These are phyloP conservation scores for Rhinella marina DNA, from an alignment of 2,797 vertebrate genomes.

Conservation along the genomic window DNA sequence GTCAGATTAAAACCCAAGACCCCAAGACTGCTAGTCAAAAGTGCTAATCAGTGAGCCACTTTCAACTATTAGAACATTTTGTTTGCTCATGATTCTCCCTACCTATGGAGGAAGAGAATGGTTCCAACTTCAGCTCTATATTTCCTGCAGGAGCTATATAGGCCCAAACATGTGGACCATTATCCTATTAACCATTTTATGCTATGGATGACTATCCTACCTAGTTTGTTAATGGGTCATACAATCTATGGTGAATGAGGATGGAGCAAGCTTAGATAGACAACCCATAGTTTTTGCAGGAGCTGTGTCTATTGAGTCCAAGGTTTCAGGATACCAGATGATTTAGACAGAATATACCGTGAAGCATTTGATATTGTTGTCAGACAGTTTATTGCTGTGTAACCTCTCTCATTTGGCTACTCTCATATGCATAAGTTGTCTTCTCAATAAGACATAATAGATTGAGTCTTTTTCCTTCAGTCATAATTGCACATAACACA, in stretches of 20 bases:
- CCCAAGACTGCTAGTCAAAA: too few species aligned
- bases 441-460: not conserved
- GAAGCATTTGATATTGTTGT: not conserved
- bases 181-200: too few species aligned
- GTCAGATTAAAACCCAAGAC: too few species aligned
- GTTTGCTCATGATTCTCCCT: too few species aligned
- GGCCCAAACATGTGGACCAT: too few species aligned
- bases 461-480: not conserved
- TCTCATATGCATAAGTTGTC: not conserved
- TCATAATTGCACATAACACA: slow-evolving; percentile 9
- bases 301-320: not conserved
- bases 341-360: not conserved
- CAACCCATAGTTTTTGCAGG: not conserved
- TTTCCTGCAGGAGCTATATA: too few species aligned
- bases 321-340: not conserved
- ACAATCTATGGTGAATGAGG: not conserved
- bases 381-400: not conserved
- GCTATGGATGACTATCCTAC: too few species aligned
- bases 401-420: not conserved
- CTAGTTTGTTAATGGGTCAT: not conserved
- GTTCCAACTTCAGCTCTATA: too few species aligned
- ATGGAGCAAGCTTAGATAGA: not conserved
- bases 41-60: too few species aligned
- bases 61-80: too few species aligned
- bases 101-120: too few species aligned